phyloP scores from a whole-genome alignment of 2,113 vertebrate species.

The Macrotus californicus region DNA sequence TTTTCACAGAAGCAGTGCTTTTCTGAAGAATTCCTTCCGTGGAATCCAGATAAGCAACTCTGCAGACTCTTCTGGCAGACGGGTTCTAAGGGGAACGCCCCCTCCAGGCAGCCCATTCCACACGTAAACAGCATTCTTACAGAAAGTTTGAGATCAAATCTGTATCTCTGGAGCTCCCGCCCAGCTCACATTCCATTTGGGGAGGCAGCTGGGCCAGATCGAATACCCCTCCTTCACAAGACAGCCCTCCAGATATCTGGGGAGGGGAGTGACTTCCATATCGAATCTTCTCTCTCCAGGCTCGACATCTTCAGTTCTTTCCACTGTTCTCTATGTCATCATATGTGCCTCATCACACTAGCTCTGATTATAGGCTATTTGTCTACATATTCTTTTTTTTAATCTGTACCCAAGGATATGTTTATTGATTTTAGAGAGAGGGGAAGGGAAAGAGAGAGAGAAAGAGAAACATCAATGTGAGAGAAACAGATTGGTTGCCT shows the following conservation, averaged over 20 bases:
- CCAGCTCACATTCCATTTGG: background rate
- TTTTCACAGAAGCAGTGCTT: background rate
- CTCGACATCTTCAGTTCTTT: background rate
- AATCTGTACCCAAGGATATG: too few species aligned
- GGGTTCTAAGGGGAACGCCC: background rate
- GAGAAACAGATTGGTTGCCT: too few species aligned
- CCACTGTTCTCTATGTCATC: accelerated
- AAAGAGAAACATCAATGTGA: too few species aligned
- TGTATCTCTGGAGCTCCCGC: background rate
- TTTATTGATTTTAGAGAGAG: too few species aligned
- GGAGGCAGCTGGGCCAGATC: background rate
- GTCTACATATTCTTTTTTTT: background rate
- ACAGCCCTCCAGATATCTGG: background rate
- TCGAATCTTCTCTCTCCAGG: background rate
- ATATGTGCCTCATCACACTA: background rate
- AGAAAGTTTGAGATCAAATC: background rate
- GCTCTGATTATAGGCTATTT: background rate
- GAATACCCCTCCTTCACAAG: background rate
- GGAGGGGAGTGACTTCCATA: background rate
- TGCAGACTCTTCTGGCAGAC: background rate
- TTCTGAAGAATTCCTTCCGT: background rate
- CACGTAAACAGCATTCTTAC: background rate
- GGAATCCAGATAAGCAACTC: background rate
- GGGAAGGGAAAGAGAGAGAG: too few species aligned
- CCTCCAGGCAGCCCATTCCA: background rate